phyloP scores from a whole-genome alignment of 1,140 invertebrate genomes.

The Magallana gigas region DNA sequence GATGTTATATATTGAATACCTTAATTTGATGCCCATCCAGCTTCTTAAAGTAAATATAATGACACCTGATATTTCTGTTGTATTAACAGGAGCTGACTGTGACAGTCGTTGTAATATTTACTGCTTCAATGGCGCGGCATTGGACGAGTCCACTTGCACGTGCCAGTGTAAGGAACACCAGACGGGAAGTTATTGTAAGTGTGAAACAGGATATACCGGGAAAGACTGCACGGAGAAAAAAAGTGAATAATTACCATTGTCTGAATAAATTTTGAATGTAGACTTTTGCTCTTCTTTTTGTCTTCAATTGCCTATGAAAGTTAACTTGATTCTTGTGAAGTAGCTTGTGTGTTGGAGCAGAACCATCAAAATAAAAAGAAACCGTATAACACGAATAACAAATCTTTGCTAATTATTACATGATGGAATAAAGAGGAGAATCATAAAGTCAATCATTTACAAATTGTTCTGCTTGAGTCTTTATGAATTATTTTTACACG shows the following conservation, averaged over 20 bases:
- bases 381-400: too few relatives aligned
- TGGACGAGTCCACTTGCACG: conserved; percentile 37
- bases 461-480: too few relatives aligned
- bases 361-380: too few relatives aligned
- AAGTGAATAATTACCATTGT: background rate
- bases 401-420: too few relatives aligned
- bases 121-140: conserved; percentile 43
- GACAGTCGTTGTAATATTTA: conserved; percentile 40
- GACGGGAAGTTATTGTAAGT: conserved; percentile 37
- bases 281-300: too few relatives aligned
- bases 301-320: too few relatives aligned
- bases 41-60: background rate
- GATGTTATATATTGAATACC: background rate
- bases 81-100: conserved; percentile 7
- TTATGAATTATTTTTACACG: too few relatives aligned
- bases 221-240: conserved; percentile 18
- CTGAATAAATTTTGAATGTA: too few relatives aligned
- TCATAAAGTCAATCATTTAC: too few relatives aligned
- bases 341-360: too few relatives aligned
- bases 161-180: conserved; percentile 43
- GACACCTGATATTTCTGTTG: background rate
- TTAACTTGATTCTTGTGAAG: too few relatives aligned
- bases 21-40: background rate
- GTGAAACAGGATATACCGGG: conserved; percentile 27
- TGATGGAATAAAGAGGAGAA: too few relatives aligned